phyloP scores from a whole-genome alignment of 2,797 vertebrate species.

The Brachyalestes nurse region DNA sequence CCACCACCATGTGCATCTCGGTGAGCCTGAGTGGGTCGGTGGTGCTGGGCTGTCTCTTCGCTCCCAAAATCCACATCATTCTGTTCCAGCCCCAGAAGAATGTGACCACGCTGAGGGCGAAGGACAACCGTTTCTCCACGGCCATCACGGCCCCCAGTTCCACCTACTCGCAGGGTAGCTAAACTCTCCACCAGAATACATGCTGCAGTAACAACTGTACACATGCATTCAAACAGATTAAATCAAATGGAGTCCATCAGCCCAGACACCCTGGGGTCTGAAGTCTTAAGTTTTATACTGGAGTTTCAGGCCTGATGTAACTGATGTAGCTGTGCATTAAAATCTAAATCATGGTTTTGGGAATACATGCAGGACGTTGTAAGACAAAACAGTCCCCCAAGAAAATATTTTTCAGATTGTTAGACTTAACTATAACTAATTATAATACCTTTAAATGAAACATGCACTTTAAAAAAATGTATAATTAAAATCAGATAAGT shows the following conservation, averaged over 20 bases:
- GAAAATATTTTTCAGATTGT: no score
- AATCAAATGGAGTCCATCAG: not conserved
- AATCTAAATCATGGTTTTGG: no score
- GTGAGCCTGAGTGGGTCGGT: slow-evolving; percentile 97
- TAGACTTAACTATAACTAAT: no score
- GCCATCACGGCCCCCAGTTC: slow-evolving; percentile 79
- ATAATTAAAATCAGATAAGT: no score
- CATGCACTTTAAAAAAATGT: no score
- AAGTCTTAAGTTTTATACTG: not conserved
- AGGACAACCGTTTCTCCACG: slow-evolving; percentile 85
- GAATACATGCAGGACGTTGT: no score
- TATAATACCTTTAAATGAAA: no score
- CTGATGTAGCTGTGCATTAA: not conserved
- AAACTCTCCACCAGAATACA: not conserved
- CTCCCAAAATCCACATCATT: slow-evolving; percentile 97
- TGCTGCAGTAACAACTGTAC: not conserved
- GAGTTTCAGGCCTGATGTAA: not conserved
- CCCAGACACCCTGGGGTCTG: not conserved
- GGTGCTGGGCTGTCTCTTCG: slow-evolving; percentile 96
- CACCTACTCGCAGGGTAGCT: slow-evolving; percentile 88
- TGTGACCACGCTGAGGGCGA: slow-evolving; percentile 87
- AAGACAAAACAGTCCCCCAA: no score
- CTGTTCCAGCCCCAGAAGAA: slow-evolving; percentile 99
- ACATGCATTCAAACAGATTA: not conserved
- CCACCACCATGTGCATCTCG: slow-evolving; percentile 98